These are phyloP conservation scores for Dicentrarchus labrax DNA, from an alignment of 2,113 vertebrate genomes.

Conservation along the genomic window DNA sequence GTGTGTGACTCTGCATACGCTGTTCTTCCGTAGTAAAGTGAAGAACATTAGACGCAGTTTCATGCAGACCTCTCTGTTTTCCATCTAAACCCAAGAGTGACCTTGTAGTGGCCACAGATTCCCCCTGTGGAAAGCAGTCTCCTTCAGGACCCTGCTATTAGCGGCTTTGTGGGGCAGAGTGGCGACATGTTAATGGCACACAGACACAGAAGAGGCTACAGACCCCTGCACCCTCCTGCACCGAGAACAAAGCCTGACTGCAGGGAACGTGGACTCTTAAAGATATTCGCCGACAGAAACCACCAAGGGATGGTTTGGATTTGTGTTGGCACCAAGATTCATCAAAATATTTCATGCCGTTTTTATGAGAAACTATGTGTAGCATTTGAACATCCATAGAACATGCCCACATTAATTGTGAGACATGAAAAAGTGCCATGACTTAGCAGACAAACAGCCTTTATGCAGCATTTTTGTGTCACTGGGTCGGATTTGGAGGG, in stretches of 20 bases:
- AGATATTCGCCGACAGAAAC: constrained; percentile 40
- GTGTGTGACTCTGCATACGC: not conserved
- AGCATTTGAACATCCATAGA: constrained; percentile 27
- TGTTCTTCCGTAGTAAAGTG: not conserved
- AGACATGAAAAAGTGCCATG: not conserved
- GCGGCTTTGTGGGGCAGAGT: constrained; percentile 75
- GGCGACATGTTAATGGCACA: constrained; percentile 77
- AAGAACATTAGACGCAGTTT: constrained; percentile 43
- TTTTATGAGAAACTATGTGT: constrained; percentile 41
- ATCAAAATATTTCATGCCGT: constrained; percentile 22
- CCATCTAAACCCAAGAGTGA: constrained; percentile 72
- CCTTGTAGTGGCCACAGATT: constrained; percentile 79
- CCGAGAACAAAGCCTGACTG: constrained; percentile 52
- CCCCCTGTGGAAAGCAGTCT: constrained; percentile 70
- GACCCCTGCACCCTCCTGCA: constrained; percentile 37
- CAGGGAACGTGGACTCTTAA: constrained; percentile 47
- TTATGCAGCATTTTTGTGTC: not conserved
- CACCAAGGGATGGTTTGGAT: constrained; percentile 43
- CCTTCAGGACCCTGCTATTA: constrained; percentile 74
- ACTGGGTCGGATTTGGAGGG: not conserved
- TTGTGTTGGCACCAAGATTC: constrained; percentile 31
- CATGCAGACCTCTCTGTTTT: constrained; percentile 44
- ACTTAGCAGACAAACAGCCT: not conserved
- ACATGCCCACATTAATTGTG: constrained; percentile 11
- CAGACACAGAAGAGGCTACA: constrained; percentile 64